Evolutionary conservation across 2,888 invertebrate species (phyloP).

Genomic region (Micropterix aruncella): DNA sequence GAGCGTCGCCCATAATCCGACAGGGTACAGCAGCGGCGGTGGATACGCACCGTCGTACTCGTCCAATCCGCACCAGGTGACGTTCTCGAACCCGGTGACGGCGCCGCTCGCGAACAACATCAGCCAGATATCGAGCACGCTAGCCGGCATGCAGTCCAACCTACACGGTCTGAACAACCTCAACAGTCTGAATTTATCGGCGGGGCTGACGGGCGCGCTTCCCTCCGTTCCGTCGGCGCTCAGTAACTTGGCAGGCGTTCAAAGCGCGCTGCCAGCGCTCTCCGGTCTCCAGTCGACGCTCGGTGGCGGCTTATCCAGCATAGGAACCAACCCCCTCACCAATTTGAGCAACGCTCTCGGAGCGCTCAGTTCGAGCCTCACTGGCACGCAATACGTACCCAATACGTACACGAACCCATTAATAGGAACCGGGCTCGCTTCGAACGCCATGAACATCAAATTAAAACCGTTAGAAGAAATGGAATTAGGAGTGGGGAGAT

Average conservation of each 20-base stretch:
- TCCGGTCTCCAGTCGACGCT: conserved; percentile 29
- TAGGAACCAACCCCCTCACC: conserved; percentile 29
- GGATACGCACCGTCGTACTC: too few species aligned
- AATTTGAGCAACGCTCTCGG: conserved; percentile 30
- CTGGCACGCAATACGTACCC: conserved; percentile 23
- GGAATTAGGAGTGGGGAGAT: conserved; percentile 48
- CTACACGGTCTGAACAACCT: conserved; percentile 32
- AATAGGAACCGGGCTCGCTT: conserved; percentile 40
- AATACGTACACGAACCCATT: conserved; percentile 53
- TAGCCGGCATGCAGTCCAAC: conserved; percentile 34
- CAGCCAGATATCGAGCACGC: conserved; percentile 33
- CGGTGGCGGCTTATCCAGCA: conserved; percentile 27
- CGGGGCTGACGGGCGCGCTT: conserved; percentile 34
- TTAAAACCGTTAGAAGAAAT: conserved; percentile 61
- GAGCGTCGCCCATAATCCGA: conserved; percentile 32
- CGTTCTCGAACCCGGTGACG: conserved; percentile 35
- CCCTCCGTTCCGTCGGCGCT: conserved; percentile 23
- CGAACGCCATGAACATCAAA: conserved; percentile 46
- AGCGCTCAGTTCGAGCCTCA: conserved; percentile 28
- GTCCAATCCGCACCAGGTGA: conserved; percentile 35
- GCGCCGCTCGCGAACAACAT: conserved; percentile 36
- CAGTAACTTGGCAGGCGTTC: conserved; percentile 30
- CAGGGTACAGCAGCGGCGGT: conserved; percentile 33
- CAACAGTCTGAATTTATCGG: conserved; percentile 27
- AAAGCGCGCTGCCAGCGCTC: conserved; percentile 28